Percentiles rank a stretch among this genome's conserved stretches.
phyloP scores from a whole-genome alignment of 2,113 vertebrate genomes.

The Calyptommatus sinebrachiatus region DNA sequence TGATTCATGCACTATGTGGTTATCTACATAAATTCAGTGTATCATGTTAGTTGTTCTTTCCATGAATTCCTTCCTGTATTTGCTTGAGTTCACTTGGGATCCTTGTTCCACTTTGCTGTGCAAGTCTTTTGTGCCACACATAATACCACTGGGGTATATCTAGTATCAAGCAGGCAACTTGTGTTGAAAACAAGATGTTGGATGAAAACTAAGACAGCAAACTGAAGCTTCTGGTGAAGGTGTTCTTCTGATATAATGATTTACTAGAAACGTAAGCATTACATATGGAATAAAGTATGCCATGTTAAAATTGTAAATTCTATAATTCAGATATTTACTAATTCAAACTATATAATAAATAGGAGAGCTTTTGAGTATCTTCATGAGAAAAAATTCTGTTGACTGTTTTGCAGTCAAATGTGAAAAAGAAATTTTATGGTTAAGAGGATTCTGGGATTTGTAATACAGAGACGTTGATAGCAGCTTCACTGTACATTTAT shows the following conservation, averaged over 20 bases:
- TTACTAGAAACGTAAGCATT: not conserved
- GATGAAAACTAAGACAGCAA: not conserved
- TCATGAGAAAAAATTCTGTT: not conserved
- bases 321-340: not conserved
- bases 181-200: too few species aligned
- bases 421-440: not conserved
- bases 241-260: not conserved
- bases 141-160: too few species aligned
- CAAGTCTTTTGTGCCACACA: too few species aligned
- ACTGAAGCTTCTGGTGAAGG: not conserved
- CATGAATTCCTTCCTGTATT: too few species aligned
- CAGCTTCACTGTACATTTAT: not conserved
- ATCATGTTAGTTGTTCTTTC: too few species aligned
- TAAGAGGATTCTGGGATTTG: slow-evolving; percentile 15
- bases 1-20: too few species aligned
- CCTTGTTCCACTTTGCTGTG: too few species aligned
- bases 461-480: slow-evolving; percentile 26
- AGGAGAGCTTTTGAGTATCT: not conserved
- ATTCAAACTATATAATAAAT: not conserved
- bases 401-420: not conserved
- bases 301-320: not conserved
- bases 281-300: not conserved
- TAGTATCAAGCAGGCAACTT: too few species aligned
- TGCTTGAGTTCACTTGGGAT: too few species aligned
- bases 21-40: too few species aligned